Base-by-base conservation (phyloP, 2,888 invertebrate species). In the Tuta absoluta region DNA sequence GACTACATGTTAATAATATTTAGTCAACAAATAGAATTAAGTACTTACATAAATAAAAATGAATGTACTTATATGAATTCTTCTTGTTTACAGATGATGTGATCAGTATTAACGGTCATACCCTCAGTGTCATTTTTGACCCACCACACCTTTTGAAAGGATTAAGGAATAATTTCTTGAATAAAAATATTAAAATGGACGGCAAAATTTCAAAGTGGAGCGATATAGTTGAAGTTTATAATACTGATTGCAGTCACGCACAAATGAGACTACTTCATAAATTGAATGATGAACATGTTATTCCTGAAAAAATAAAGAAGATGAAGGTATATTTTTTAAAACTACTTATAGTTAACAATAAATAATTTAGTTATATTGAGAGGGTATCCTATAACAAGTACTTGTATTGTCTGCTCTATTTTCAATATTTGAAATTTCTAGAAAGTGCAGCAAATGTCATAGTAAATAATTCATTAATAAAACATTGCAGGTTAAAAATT, bases 401-500 rank as follows among this genome's bases (percentile, higher is more conserved):
- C n/a, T n/a, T n/a, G n/a, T n/a, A n/a, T 37, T 37, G 37, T 37
- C 10, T 37, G 37, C 37, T 37, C 37, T 37, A 37, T 37, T 37
- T 37, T 37, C 37, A 37, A 37, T 37, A 37, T 37, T 37, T 37
- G 37, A 37, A 37, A 37, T 8, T 37, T 37, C 37, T 37, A 37
- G 12, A 37, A 37, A 37, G 17, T 48, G n/a, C 48, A n/a, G 7
- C 48, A n/a, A n/a, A 17, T 48, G n/a, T 17, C 5, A 17, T 17
- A 48, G n/a, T 17, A n/a, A 48, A n/a, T 48, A 53, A 17, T 53
- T 53, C 7, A 21, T 53, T 53, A 17, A 19, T 53, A 61, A 37
- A 37, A 37, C 2, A 37, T 59, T 68, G 24, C 62, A 67, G 68
- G 67, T 69, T 12, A 68, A 68, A 59, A 66, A 69, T 63, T 68